phyloP scores from a whole-genome alignment of 2,113 vertebrate species.

The Lophura nycthemera region DNA sequence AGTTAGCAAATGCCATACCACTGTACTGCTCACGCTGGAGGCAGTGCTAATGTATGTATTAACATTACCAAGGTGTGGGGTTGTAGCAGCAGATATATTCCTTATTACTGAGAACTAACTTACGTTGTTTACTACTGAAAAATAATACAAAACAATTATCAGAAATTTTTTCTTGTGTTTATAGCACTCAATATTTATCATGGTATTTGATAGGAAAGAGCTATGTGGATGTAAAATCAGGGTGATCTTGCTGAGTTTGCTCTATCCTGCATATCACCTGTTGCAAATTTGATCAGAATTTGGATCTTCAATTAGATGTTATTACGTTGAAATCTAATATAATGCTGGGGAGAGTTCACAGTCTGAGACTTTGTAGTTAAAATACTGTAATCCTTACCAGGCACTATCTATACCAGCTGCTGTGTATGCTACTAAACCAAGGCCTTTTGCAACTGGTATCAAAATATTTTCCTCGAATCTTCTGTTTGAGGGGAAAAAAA shows the following conservation, averaged over 20 bases:
- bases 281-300: not conserved
- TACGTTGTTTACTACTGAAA: not conserved
- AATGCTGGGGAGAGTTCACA: not conserved
- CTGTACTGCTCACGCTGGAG: not conserved
- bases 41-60: not conserved
- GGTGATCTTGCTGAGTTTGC: not conserved
- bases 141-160: not conserved
- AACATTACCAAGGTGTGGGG: not conserved
- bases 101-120: not conserved
- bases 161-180: not conserved
- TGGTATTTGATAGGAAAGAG: not conserved
- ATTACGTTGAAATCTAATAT: not conserved
- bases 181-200: not conserved
- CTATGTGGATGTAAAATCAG: not conserved
- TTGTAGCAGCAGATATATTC: not conserved
- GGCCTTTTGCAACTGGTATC: not conserved
- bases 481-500: not conserved
- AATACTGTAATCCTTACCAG: not conserved
- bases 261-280: not conserved
- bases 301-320: not conserved
- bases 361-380: not conserved
- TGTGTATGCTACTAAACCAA: not conserved
- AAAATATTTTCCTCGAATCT: not conserved
- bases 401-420: not conserved
- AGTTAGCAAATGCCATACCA: not conserved